Conservation (phyloP, 2,888 invertebrate genomes). For the Rhimphoctona megacephalus region DNA sequence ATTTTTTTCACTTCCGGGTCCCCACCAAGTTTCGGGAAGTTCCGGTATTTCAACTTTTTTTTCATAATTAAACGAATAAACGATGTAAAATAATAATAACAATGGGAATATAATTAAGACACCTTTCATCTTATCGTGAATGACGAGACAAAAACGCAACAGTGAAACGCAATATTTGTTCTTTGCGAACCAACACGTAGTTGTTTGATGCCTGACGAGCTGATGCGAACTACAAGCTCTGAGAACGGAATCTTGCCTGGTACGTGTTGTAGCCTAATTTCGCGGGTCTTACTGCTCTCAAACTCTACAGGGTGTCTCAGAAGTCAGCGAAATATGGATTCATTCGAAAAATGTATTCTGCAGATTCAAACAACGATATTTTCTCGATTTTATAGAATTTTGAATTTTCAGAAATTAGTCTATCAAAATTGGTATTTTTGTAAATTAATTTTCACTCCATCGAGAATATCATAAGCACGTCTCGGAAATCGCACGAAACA, state of each 20-base stretch:
- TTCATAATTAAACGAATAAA: conserved; percentile 21
- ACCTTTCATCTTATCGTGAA: background rate
- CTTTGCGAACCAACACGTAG: background rate
- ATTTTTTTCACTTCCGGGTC: conserved; percentile 85
- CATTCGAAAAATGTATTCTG: background rate
- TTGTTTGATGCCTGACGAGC: background rate
- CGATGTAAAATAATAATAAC: conserved; percentile 15
- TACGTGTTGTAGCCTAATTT: background rate
- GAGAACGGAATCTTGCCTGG: background rate
- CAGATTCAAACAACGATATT: too few relatives aligned
- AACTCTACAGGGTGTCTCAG: background rate
- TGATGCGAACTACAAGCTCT: background rate
- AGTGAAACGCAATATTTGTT: background rate
- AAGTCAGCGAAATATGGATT: background rate
- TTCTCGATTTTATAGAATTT: too few relatives aligned
- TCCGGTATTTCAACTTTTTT: conserved; percentile 28
- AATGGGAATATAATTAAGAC: background rate
- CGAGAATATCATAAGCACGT: too few relatives aligned
- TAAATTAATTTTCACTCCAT: too few relatives aligned
- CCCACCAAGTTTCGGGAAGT: conserved; percentile 87
- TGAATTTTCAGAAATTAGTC: too few relatives aligned
- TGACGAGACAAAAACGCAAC: background rate
- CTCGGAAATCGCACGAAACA: too few relatives aligned
- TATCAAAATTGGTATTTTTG: too few relatives aligned
- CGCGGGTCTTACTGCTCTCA: background rate